Conservation (phyloP, 2,113 vertebrate genomes). For the Tragelaphus imberbis region DNA sequence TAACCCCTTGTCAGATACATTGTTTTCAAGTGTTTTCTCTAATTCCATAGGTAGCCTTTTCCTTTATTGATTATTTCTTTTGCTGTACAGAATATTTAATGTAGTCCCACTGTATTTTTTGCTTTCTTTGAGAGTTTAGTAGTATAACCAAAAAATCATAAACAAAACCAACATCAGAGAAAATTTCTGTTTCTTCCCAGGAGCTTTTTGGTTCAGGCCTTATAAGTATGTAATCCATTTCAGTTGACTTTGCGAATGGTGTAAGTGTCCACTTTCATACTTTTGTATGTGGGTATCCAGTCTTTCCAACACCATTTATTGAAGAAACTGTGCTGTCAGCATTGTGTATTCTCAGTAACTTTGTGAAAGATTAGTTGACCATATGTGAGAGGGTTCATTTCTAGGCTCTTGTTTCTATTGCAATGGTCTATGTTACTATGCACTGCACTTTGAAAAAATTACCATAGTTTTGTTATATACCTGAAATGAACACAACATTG, state of each 20-base stretch:
- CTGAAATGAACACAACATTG: neutral
- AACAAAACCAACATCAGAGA: neutral
- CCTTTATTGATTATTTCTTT: neutral
- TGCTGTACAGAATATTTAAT: neutral
- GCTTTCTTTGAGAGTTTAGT: neutral
- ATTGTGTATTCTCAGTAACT: neutral
- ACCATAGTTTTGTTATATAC: neutral
- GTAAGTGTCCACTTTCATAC: neutral
- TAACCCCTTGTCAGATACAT: neutral
- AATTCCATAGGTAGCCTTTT: neutral
- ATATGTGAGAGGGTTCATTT: neutral
- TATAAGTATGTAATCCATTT: neutral
- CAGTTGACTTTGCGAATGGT: neutral
- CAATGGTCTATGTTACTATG: neutral
- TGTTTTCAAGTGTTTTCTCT: neutral
- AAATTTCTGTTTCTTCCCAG: neutral
- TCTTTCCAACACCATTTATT: neutral
- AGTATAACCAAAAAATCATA: neutral
- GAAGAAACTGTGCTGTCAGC: neutral
- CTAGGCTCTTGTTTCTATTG: neutral
- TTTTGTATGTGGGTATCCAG: neutral
- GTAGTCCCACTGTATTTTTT: neutral
- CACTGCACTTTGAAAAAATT: neutral
- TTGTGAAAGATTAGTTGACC: neutral
- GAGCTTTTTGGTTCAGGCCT: neutral